Base-by-base conservation (phyloP, 2,888 invertebrate genomes). In the Phyllotreta striolata region DNA sequence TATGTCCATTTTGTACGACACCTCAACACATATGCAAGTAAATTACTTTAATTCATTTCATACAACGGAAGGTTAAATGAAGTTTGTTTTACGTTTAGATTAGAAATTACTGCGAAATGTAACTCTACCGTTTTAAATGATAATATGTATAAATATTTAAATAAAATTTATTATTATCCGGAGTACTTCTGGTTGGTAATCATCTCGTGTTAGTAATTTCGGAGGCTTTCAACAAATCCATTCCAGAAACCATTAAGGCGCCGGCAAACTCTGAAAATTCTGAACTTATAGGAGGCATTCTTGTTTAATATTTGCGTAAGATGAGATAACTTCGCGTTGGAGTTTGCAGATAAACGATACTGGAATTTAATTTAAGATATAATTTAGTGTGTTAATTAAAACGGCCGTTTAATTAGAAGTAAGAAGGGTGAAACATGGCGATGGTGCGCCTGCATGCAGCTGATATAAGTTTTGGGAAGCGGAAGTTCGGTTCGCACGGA, bases 371-470 rank as follows among this genome's bases (percentile, higher is more conserved):
- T 82, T 81, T 79, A 78, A 75, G 80, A 76, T 78, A 80, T 82
- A 82, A 83, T 82, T 83, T 81, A 83, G 78, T 76, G 79, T 78
- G 81, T 82, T 83, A 83, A 83, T 83, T 83, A 83, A 82, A 83
- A 82, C 82, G 80, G 81, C 78, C 79, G 82, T 82, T 83, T 82
- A 82, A 83, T 82, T 82, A 82, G 80, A 80, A 66, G 74, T 77
- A 75, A 75, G 79, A 73, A 73, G 77, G 77, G 75, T 80, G 78
- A 80, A 80, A 79, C 79, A 79, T 78, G 80, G 78, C 75, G 74
- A 70, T 71, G 72, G 72, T 70, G 74, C 73, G 79, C 76, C 79
- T 80, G 79, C 78, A 78, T 77, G 76, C 75, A 72, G 76, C 79
- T 79, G 79, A 80, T 79, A 79, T 79, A 78, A 80, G 76, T 78